Conservation (phyloP, 1,140 invertebrate genomes). For the Sarcophaga bullata region DNA sequence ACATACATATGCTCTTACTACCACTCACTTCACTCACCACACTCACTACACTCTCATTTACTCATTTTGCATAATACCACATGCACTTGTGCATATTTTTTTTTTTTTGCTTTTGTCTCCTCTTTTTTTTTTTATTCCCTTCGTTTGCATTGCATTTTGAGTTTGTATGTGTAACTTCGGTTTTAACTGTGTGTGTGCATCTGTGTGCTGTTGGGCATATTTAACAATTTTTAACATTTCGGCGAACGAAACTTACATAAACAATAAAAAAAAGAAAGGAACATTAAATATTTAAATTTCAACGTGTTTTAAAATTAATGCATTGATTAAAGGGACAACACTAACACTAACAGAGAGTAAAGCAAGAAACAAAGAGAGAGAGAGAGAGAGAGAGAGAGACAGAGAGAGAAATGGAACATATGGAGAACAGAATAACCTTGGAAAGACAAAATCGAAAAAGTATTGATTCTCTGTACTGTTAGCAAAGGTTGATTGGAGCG, state of each 20-base stretch:
- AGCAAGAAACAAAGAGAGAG: too few species aligned
- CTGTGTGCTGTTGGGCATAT: not conserved
- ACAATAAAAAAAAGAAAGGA: not conserved
- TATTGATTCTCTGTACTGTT: too few species aligned
- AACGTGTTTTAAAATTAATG: not conserved
- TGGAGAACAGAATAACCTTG: too few species aligned
- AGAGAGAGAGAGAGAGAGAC: too few species aligned
- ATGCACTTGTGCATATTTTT: not conserved
- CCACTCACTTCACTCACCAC: too few species aligned
- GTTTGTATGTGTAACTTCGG: not conserved
- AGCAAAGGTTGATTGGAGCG: too few species aligned
- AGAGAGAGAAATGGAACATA: too few species aligned
- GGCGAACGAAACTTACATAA: not conserved
- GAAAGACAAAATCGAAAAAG: too few species aligned
- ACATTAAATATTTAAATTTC: conserved; percentile 9
- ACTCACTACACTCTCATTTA: not conserved
- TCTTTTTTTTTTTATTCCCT: not conserved
- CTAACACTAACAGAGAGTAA: too few species aligned
- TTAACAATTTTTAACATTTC: not conserved
- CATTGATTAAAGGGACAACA: not conserved
- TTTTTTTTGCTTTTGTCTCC: not conserved
- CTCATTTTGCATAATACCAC: not conserved
- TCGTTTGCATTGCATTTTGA: not conserved
- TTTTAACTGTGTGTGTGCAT: not conserved
- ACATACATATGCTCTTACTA: too few species aligned